Evolutionary conservation across 1,140 invertebrate species (phyloP).

Genomic region (Sitobion miscanthi): DNA sequence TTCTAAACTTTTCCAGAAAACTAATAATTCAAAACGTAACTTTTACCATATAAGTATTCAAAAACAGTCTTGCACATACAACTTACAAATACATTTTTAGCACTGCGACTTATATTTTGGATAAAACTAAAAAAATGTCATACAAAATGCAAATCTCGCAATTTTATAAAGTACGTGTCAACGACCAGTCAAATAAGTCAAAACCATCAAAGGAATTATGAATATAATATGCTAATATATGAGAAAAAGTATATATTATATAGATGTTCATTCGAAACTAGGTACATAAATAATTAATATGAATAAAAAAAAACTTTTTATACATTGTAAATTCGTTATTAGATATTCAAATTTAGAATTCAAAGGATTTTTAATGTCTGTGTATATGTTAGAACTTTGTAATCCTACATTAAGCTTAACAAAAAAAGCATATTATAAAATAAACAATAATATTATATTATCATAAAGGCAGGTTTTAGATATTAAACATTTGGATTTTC

Average conservation of each 20-base stretch:
- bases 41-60: background rate
- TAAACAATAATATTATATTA: background rate
- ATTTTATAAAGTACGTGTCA: background rate
- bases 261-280: background rate
- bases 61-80: background rate
- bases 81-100: background rate
- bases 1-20: background rate
- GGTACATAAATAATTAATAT: constrained; percentile 13
- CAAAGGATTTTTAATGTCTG: background rate
- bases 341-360: background rate
- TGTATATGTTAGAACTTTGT: background rate
- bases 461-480: background rate
- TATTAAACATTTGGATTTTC: background rate
- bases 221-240: constrained; percentile 10
- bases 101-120: background rate
- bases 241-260: background rate
- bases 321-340: background rate
- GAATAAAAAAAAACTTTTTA: background rate
- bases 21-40: background rate
- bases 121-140: background rate
- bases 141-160: background rate
- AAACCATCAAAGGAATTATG: background rate
- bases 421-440: background rate
- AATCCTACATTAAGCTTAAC: background rate
- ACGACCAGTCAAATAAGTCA: background rate